Percentiles rank a stretch among this genome's conserved stretches.
Evolutionary conservation across 2,113 vertebrate genomes (phyloP).

Genomic region (Microcebus jonahi): DNA sequence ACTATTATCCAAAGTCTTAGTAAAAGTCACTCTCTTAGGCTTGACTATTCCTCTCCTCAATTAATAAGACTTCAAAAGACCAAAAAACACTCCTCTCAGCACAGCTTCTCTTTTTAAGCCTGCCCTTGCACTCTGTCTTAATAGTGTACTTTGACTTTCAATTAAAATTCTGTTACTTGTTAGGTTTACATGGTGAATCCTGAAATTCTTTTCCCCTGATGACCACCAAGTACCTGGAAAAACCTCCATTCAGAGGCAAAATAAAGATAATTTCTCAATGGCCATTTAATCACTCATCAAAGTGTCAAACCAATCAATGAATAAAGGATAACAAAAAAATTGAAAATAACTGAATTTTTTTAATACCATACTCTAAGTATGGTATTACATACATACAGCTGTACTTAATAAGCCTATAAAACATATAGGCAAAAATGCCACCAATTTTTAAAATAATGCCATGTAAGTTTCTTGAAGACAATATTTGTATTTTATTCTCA

Average conservation of each 20-base stretch:
- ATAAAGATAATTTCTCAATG: background rate
- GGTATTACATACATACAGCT: background rate
- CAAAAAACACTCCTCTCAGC: too few species aligned
- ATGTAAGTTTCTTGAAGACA: background rate
- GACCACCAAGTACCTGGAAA: too few species aligned
- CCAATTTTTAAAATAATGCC: background rate
- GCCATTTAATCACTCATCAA: background rate
- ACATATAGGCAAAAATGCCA: background rate
- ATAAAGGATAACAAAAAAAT: background rate
- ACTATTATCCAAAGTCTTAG: too few species aligned
- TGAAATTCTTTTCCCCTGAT: too few species aligned
- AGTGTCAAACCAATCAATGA: background rate
- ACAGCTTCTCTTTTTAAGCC: too few species aligned
- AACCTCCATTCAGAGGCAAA: background rate
- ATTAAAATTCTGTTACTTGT: too few species aligned
- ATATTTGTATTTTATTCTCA: background rate
- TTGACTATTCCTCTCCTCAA: too few species aligned
- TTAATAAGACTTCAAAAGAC: too few species aligned
- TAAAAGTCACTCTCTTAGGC: too few species aligned
- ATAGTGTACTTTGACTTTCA: too few species aligned
- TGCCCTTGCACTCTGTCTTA: too few species aligned
- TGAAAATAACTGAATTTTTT: background rate
- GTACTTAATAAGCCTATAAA: background rate
- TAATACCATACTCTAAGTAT: background rate
- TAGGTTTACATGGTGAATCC: too few species aligned